Evolutionary conservation across 2,797 vertebrate species (phyloP), one percentile per base, ranked within the genome.

Genomic region (Artibeus lituratus): DNA sequence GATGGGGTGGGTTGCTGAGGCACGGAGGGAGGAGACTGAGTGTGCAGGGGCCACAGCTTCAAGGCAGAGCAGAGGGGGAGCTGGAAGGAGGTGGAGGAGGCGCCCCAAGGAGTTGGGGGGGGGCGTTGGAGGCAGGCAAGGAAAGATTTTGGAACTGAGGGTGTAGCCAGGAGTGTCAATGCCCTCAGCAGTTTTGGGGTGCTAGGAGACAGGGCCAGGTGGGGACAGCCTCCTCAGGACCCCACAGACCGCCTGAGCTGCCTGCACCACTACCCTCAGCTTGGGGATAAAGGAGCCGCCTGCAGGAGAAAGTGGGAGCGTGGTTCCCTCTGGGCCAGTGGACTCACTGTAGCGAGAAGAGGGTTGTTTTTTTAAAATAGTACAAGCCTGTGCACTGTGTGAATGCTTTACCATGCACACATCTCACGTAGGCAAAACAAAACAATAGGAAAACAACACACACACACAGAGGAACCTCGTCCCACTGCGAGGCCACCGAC

Each of bases 81-180:
- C 24, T 26, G 22, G 32, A 8, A 15, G 62, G 49, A 67, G 4
- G 39, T 39, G 15, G 65, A 37, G 55, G 62, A 49, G 32, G 44
- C 44, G 39, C 0, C 0, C 24, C 7, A 0, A 77, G 42, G 14
- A 47, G 14, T 29, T 0, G n/a, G 2, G 24, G 49, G 35, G 69
- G 91, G 62, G 19, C 3, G 14, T 10, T n/a, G 37, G 26, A 29
- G 42, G 10, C 53, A 8, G 37, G 14, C 18, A 53, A 88, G 39
- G 55, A 39, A 77, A 24, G 42, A 4, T 47, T 74, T 78, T 0
- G 1, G 65, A 72, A 21, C 24, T 18, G 62, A 67, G 84, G 19
- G 8, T 10, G 32, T 44, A 51, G 3, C 47, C 21, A 42, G 77
- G 81, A 47, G 10, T 32, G 9, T 37, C 49, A 0, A 0, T 51